These are phyloP conservation scores for Urocolius indicus DNA, from an alignment of 2,113 vertebrate species.

Conservation along the genomic window DNA sequence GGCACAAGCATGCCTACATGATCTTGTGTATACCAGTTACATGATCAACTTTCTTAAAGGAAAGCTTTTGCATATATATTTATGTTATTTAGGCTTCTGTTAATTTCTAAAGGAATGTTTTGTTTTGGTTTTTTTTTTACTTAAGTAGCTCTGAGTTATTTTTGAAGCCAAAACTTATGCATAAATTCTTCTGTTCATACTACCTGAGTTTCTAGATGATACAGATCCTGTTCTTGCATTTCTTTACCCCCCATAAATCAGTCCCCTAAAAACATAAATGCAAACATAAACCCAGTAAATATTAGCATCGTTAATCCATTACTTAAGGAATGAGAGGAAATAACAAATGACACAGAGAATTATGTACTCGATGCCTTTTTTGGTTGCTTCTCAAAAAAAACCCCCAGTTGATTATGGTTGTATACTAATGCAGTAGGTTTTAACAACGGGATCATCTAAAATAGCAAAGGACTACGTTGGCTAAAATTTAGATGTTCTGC, in stretches of 20 bases:
- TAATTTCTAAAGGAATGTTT: slow-evolving; percentile 1
- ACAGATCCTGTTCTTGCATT: neutral
- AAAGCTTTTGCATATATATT: neutral
- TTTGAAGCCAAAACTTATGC: neutral
- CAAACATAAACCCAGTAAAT: neutral
- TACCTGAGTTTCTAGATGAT: slow-evolving; percentile 8
- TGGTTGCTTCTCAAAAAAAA: slow-evolving; percentile 5
- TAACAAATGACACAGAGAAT: slow-evolving; percentile 26
- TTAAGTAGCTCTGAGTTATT: neutral
- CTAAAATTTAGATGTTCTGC: slow-evolving; percentile 48
- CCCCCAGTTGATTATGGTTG: neutral
- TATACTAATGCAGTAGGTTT: slow-evolving; percentile 16
- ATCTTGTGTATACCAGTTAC: neutral
- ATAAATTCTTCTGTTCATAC: neutral
- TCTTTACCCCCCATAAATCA: slow-evolving; percentile 30
- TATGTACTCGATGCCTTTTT: slow-evolving; percentile 48
- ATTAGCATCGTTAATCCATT: neutral
- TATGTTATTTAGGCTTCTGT: neutral
- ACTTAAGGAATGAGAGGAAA: slow-evolving; percentile 40
- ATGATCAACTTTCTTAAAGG: neutral
- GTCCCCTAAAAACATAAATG: slow-evolving; percentile 25
- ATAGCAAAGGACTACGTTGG: slow-evolving; percentile 14
- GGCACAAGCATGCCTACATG: neutral
- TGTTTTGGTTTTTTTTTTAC: neutral
- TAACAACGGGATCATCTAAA: slow-evolving; percentile 54